These are phyloP conservation scores for Spinus olivaceus DNA, from an alignment of 2,797 vertebrate genomes.

Conservation along the genomic window DNA sequence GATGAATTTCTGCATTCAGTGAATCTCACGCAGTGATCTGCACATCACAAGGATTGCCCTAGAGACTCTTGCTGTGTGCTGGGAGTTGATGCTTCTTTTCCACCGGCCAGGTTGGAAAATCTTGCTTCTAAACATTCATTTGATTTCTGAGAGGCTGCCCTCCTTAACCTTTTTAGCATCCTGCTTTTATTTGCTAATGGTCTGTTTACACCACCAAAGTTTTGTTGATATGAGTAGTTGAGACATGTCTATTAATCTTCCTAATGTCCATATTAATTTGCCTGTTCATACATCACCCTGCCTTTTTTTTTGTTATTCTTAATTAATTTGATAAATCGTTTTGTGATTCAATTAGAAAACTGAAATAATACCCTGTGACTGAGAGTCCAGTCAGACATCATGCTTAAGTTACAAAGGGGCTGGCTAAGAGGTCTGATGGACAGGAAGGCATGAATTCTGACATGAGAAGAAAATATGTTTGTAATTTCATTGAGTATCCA, in stretches of 20 bases:
- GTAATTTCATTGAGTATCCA: not conserved
- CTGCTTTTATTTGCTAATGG: slow-evolving; percentile 14
- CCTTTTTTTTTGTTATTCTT: not conserved
- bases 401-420: not conserved
- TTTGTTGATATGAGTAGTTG: not conserved
- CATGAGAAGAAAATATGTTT: not conserved
- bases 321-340: not conserved
- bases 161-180: not conserved
- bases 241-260: not conserved
- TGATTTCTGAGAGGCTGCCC: not conserved
- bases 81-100: not conserved
- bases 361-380: not conserved
- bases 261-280: not conserved
- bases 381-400: not conserved
- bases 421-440: not conserved
- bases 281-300: not conserved
- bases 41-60: not conserved
- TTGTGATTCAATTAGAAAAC: not conserved
- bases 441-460: not conserved
- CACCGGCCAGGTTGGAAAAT: not conserved
- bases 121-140: not conserved
- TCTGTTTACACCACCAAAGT: not conserved
- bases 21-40: not conserved
- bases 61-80: not conserved
- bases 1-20: not conserved